A percentile compares a stretch with the other conserved stretches of the same genome.
Evolutionary conservation across 2,113 vertebrate genomes (phyloP).

Genomic region (Sylvia atricapilla): DNA sequence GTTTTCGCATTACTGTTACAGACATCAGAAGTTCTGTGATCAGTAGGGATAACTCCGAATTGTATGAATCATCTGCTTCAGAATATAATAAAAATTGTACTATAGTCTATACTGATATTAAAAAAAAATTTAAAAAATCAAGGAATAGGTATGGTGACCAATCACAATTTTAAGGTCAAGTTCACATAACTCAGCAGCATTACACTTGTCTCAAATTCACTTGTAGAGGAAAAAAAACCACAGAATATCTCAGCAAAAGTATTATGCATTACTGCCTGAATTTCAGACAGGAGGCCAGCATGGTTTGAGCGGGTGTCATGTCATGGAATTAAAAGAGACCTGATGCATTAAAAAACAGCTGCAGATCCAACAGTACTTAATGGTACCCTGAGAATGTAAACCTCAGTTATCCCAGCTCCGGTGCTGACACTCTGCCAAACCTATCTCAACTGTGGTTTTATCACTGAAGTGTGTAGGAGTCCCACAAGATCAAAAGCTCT

Average conservation of each 20-base stretch:
- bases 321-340: neutral
- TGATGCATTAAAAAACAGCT: neutral
- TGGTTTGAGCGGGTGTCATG: neutral
- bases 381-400: neutral
- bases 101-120: neutral
- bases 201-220: neutral
- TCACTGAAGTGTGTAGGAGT: neutral
- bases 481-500: conserved; percentile 41
- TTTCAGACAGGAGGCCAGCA: neutral
- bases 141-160: neutral
- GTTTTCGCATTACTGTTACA: neutral
- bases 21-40: neutral
- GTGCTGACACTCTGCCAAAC: neutral
- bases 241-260: neutral
- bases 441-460: conserved; percentile 16
- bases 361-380: neutral
- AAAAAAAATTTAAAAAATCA: neutral
- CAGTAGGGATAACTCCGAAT: neutral
- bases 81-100: neutral
- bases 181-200: neutral
- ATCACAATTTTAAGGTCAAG: neutral
- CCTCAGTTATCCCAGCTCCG: neutral
- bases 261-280: neutral
- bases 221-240: neutral
- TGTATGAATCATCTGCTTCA: neutral